A percentile compares a stretch with the other conserved stretches of the same genome.
These are phyloP conservation scores for Forbesichthys papilliferus DNA, from an alignment of 2,113 vertebrate genomes.

Conservation along the genomic window DNA sequence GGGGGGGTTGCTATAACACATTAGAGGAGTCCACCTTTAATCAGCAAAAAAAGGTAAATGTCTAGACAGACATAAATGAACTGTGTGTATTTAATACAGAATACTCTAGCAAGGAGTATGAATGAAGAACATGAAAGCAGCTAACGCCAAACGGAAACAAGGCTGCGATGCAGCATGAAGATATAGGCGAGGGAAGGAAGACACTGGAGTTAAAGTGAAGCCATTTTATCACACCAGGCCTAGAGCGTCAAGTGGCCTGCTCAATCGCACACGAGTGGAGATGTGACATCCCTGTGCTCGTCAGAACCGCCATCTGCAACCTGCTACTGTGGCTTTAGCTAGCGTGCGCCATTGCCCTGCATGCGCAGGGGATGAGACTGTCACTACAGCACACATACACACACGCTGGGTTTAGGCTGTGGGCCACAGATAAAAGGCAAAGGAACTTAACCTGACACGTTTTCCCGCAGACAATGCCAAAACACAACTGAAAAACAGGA, in stretches of 20 bases:
- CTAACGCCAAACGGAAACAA: slow-evolving; percentile 10
- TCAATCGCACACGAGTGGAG: slow-evolving; percentile 53
- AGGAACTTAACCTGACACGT: slow-evolving; percentile 76
- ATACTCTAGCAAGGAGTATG: not conserved
- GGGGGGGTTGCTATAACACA: too few relatives aligned
- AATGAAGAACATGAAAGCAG: not conserved
- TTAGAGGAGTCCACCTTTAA: too few relatives aligned
- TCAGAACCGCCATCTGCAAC: slow-evolving; percentile 59
- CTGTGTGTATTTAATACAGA: not conserved
- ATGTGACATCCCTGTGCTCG: slow-evolving; percentile 51
- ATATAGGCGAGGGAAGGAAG: not conserved
- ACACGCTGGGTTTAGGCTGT: slow-evolving; percentile 26
- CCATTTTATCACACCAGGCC: slow-evolving; percentile 21
- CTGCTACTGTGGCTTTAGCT: slow-evolving; percentile 42
- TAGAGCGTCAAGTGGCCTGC: slow-evolving; percentile 35
- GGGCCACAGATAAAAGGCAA: slow-evolving; percentile 22
- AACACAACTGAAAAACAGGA: slow-evolving; percentile 65
- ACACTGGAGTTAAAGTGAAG: slow-evolving; percentile 24
- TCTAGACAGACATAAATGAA: too few relatives aligned
- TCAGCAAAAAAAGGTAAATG: too few relatives aligned
- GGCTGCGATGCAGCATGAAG: slow-evolving; percentile 19
- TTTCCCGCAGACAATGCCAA: slow-evolving; percentile 75
- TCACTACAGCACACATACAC: slow-evolving; percentile 57
- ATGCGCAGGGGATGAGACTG: slow-evolving; percentile 24
- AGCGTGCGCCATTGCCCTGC: not conserved